Evolutionary conservation across 2,797 vertebrate species (phyloP).

Genomic region (Knipowitschia caucasica): DNA sequence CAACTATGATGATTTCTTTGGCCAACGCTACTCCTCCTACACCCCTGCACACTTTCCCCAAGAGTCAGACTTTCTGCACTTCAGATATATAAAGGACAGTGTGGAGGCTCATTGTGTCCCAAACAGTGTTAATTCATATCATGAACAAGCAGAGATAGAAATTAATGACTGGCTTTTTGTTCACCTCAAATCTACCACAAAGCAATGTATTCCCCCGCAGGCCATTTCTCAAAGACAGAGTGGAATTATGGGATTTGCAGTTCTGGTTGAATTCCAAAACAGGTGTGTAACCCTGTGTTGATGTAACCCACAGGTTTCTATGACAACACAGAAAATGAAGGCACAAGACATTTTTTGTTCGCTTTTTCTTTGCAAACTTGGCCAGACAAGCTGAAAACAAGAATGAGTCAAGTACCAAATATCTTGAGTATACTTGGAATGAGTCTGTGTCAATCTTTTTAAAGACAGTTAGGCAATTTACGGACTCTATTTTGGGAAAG

Average conservation of each 20-base stretch:
- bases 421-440: constrained; percentile 34
- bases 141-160: constrained; percentile 36
- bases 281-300: constrained; percentile 59
- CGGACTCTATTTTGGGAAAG: constrained; percentile 26
- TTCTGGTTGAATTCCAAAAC: constrained; percentile 63
- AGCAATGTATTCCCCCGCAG: constrained; percentile 51
- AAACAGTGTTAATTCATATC: constrained; percentile 28
- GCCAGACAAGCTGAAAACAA: constrained; percentile 44
- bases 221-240: constrained; percentile 54
- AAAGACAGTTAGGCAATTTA: constrained; percentile 6
- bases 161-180: constrained; percentile 42
- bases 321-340: constrained; percentile 37
- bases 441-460: constrained; percentile 25
- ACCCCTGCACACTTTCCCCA: constrained; percentile 35
- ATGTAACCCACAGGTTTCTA: constrained; percentile 51
- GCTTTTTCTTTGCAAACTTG: constrained; percentile 9
- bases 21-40: constrained; percentile 40
- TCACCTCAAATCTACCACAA: constrained; percentile 42
- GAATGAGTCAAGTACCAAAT: constrained; percentile 36
- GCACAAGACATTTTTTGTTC: constrained; percentile 28
- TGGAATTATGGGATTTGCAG: constrained; percentile 67
- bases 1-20: constrained; percentile 54
- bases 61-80: constrained; percentile 30
- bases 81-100: constrained; percentile 38
- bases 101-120: constrained; percentile 16